Evolutionary conservation across 2,113 vertebrate genomes (phyloP).

Genomic region (Anseranas semipalmata): DNA sequence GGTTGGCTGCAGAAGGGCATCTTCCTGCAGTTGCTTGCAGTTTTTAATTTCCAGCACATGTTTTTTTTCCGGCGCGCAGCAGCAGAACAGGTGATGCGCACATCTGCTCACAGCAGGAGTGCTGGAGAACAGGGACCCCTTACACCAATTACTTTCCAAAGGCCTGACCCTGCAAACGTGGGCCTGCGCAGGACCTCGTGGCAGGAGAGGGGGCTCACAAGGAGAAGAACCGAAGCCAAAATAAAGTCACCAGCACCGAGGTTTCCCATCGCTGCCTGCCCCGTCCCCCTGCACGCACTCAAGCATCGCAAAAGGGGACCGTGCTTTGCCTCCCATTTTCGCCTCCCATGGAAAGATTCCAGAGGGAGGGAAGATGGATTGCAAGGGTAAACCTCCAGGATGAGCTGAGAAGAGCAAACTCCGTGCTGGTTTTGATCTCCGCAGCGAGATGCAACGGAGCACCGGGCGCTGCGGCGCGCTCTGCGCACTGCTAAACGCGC

Average conservation of each 20-base stretch:
- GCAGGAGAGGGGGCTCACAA: not conserved
- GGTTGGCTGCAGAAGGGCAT: not conserved
- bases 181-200: fast-evolving
- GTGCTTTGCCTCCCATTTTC: too few relatives aligned
- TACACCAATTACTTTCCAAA: not conserved
- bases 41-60: not conserved
- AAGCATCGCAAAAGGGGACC: fast-evolving
- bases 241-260: fast-evolving
- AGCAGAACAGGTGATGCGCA: not conserved
- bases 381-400: not conserved
- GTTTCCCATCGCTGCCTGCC: fast-evolving
- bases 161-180: not conserved
- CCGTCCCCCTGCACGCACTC: fast-evolving
- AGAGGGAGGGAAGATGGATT: not conserved
- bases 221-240: not conserved
- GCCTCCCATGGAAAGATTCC: fast-evolving
- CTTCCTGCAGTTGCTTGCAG: not conserved
- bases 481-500: not conserved
- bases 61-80: not conserved
- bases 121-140: not conserved
- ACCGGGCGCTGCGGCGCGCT: not conserved
- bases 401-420: not conserved
- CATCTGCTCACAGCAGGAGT: not conserved
- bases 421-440: not conserved
- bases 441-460: fast-evolving